Evolutionary conservation across 2,888 invertebrate species (phyloP).

Genomic region (Panzeria rudis): DNA sequence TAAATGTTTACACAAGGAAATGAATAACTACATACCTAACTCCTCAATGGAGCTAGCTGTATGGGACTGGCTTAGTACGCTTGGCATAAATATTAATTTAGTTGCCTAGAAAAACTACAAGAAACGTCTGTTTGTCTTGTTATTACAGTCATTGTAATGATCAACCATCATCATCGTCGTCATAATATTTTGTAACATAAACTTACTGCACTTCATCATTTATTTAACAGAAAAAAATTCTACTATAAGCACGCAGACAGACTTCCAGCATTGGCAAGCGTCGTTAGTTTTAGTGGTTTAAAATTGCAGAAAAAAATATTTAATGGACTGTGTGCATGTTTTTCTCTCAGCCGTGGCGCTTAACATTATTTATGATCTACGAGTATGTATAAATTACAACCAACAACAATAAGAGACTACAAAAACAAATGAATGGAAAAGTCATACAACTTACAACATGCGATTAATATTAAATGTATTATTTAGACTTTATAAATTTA

Average conservation of each 20-base stretch:
- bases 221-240: conserved; percentile 24
- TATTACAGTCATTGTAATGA: conserved; percentile 38
- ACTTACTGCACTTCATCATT: conserved; percentile 37
- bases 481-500: conserved; percentile 20
- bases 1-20: conserved; percentile 59
- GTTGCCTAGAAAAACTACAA: conserved; percentile 38
- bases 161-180: conserved; percentile 40
- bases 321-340: conserved; percentile 84
- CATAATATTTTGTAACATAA: conserved; percentile 51
- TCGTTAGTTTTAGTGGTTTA: conserved; percentile 54
- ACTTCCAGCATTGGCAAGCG: conserved; percentile 46
- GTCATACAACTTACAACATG: conserved; percentile 26
- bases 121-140: conserved; percentile 31
- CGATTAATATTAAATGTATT: conserved; percentile 34
- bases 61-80: not conserved
- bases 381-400: conserved; percentile 26
- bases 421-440: not conserved
- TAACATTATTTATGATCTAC: conserved; percentile 82
- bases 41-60: conserved; percentile 9
- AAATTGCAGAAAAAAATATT: conserved; percentile 75
- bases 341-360: conserved; percentile 83
- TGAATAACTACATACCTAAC: conserved; percentile 30
- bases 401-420: conserved; percentile 28
- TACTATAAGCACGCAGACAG: not conserved
- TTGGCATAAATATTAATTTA: conserved; percentile 23